Conservation (phyloP, 1,140 invertebrate species). For the Macrobrachium nipponense region DNA sequence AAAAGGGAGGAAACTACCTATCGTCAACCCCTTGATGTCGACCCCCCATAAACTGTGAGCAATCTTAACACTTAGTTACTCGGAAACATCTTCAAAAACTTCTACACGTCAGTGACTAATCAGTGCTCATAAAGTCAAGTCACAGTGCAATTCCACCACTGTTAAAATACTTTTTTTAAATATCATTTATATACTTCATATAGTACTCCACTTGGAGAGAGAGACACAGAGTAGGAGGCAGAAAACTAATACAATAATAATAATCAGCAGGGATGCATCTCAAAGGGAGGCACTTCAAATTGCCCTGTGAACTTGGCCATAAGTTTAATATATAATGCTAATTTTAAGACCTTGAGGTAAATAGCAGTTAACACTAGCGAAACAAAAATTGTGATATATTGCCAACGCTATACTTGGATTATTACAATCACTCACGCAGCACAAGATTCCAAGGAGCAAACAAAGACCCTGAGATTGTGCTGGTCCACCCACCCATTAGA, state of each 20-base stretch:
- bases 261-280: background rate
- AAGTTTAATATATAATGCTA: slow-evolving; percentile 54
- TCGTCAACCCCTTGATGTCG: slow-evolving; percentile 43
- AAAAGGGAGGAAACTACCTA: no score
- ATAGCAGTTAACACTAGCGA: slow-evolving; percentile 58
- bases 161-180: slow-evolving; percentile 14
- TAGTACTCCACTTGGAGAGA: background rate
- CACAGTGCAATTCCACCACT: slow-evolving; percentile 43
- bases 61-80: slow-evolving; percentile 58
- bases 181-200: no score
- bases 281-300: slow-evolving; percentile 36
- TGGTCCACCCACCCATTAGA: slow-evolving; percentile 53
- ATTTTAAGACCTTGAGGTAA: slow-evolving; percentile 58
- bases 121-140: slow-evolving; percentile 54
- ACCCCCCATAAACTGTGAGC: slow-evolving; percentile 57
- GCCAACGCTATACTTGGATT: slow-evolving; percentile 36
- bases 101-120: slow-evolving; percentile 57
- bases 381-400: slow-evolving; percentile 30
- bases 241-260: background rate
- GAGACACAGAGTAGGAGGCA: background rate
- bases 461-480: slow-evolving; percentile 61
- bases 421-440: slow-evolving; percentile 45
- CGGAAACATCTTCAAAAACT: slow-evolving; percentile 55
- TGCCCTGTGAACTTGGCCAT: slow-evolving; percentile 57
- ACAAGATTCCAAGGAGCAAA: slow-evolving; percentile 59